Evolutionary conservation across 1,140 invertebrate species (phyloP).

Genomic region (Augochlora pura): DNA sequence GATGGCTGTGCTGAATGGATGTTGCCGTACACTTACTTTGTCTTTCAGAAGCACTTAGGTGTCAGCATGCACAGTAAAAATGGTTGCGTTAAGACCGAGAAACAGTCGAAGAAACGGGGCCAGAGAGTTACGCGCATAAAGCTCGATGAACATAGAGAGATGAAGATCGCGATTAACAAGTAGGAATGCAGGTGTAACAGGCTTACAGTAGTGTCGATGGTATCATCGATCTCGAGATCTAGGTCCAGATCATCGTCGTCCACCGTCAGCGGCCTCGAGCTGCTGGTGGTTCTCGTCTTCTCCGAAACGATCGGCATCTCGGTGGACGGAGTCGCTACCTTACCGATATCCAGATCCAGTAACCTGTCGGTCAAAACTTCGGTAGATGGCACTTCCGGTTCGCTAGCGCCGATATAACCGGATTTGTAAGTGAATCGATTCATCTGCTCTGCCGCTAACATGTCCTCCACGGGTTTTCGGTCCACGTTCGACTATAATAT

Average conservation of each 20-base stretch:
- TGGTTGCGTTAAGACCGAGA: neutral
- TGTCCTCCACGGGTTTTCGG: constrained; percentile 87
- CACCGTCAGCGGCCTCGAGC: constrained; percentile 69
- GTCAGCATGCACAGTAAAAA: constrained; percentile 50
- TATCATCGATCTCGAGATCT: constrained; percentile 84
- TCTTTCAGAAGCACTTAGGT: constrained; percentile 32
- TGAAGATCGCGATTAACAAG: neutral
- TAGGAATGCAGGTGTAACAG: neutral
- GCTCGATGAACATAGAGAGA: constrained; percentile 2
- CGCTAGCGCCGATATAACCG: constrained; percentile 35
- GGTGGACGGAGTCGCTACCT: constrained; percentile 27
- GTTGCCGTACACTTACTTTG: constrained; percentile 35
- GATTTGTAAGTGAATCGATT: constrained; percentile 77
- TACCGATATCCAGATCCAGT: constrained; percentile 63
- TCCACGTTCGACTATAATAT: constrained; percentile 85
- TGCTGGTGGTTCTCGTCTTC: constrained; percentile 58
- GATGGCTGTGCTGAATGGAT: too few relatives aligned
- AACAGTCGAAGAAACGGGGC: too few relatives aligned
- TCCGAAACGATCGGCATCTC: constrained; percentile 41
- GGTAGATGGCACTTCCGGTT: constrained; percentile 26
- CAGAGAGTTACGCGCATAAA: neutral
- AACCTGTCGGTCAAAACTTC: constrained; percentile 59
- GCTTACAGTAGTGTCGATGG: constrained; percentile 84
- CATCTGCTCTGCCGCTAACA: constrained; percentile 82
- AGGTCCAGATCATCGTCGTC: constrained; percentile 83